Percentiles rank a stretch among this genome's conserved stretches.
Conservation (phyloP, 2,113 vertebrate genomes). For the human (Homo sapiens) region DNA sequence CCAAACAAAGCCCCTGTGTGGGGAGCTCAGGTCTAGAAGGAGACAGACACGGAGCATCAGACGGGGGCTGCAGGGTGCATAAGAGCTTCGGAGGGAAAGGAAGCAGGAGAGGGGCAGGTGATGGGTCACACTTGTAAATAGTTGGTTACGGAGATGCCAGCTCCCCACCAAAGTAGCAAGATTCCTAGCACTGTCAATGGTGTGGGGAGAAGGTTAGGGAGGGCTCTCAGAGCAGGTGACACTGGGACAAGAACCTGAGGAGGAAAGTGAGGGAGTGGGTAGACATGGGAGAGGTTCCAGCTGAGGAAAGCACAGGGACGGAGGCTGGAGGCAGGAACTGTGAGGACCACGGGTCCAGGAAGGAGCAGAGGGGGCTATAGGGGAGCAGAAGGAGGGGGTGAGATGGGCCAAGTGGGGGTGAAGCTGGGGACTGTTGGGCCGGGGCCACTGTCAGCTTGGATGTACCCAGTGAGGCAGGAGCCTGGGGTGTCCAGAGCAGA, state of each 20-base stretch:
- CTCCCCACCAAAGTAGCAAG: background rate
- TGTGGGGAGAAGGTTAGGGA: background rate
- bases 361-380: background rate
- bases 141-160: no score
- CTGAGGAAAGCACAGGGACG: background rate
- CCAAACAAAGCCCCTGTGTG: background rate
- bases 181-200: background rate
- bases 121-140: fast-evolving
- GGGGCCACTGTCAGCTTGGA: fast-evolving
- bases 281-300: fast-evolving
- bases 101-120: fast-evolving
- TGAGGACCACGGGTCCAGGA: background rate
- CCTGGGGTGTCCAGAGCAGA: fast-evolving
- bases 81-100: background rate
- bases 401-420: fast-evolving
- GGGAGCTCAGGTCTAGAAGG: background rate
- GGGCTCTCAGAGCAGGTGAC: background rate
- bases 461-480: background rate
- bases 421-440: background rate
- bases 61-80: fast-evolving
- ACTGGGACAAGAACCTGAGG: background rate
- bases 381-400: background rate
- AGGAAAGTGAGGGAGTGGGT: background rate
- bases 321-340: background rate
- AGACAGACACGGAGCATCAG: fast-evolving